A percentile compares a stretch with the other conserved stretches of the same genome.
phyloP scores from a whole-genome alignment of 2,113 vertebrate genomes.

The Elgaria multicarinata region DNA sequence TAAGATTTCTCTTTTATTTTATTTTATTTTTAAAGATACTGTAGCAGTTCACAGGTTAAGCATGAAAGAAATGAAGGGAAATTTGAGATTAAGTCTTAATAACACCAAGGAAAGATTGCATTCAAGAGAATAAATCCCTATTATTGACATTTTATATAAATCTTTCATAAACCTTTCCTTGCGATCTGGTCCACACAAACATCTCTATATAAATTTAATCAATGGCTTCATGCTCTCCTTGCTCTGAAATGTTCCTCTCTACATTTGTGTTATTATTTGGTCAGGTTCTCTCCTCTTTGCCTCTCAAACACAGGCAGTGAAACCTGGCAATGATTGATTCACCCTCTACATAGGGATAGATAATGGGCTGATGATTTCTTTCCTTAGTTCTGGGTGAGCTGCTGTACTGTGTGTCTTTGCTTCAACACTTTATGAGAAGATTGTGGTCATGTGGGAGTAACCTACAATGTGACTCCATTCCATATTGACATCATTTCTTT shows the following conservation, averaged over 20 bases:
- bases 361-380: background rate
- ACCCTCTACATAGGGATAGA: background rate
- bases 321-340: background rate
- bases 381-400: background rate
- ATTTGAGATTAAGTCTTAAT: background rate
- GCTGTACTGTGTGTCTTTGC: background rate
- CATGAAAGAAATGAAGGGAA: background rate
- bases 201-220: background rate
- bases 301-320: background rate
- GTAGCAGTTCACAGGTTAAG: background rate
- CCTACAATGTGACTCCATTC: background rate
- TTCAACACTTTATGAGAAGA: background rate
- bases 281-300: background rate
- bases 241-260: background rate
- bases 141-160: conserved; percentile 8
- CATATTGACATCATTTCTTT: background rate
- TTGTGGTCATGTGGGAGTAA: too few species aligned
- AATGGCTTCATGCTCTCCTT: background rate
- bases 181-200: background rate
- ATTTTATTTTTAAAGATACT: background rate
- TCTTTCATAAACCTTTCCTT: background rate
- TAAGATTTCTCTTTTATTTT: too few species aligned
- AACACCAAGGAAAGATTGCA: background rate
- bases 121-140: background rate
- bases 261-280: background rate